Percentiles rank a stretch among this genome's conserved stretches.
Conservation (phyloP, 1,140 invertebrate species). For the Hermetia illucens region DNA sequence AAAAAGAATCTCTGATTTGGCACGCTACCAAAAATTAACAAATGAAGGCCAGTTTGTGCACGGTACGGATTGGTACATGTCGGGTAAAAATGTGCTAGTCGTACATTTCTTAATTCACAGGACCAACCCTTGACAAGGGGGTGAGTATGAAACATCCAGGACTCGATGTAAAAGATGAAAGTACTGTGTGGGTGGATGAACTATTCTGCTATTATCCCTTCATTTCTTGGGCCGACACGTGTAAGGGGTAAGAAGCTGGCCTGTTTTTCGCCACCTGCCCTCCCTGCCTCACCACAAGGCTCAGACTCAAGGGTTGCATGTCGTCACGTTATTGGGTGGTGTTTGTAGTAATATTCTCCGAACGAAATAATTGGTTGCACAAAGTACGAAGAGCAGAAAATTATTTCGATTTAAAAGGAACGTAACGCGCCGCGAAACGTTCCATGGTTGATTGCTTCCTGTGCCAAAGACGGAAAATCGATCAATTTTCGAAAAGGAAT, state of each 20-base stretch:
- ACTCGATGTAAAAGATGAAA: no score
- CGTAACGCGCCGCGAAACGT: no score
- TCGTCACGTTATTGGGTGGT: slow-evolving; percentile 1
- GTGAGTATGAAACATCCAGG: no score
- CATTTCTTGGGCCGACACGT: no score
- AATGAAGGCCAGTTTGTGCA: neutral
- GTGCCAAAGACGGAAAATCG: neutral
- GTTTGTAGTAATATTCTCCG: neutral
- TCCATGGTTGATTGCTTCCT: neutral
- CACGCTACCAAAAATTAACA: neutral
- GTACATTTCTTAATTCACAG: neutral
- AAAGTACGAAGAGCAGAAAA: neutral
- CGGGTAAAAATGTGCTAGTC: neutral
- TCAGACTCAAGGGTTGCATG: slow-evolving; percentile 1
- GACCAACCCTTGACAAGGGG: no score
- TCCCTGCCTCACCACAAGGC: no score
- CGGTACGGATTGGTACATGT: neutral
- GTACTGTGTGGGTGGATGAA: no score
- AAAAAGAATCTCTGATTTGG: neutral
- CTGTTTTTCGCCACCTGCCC: no score
- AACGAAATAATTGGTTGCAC: neutral
- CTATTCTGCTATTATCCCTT: no score
- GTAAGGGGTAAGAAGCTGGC: no score
- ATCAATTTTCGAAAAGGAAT: no score
- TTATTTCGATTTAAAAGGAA: neutral